Evolutionary conservation across 1,140 invertebrate species (phyloP).

Genomic region (Wiebesia pumilae): DNA sequence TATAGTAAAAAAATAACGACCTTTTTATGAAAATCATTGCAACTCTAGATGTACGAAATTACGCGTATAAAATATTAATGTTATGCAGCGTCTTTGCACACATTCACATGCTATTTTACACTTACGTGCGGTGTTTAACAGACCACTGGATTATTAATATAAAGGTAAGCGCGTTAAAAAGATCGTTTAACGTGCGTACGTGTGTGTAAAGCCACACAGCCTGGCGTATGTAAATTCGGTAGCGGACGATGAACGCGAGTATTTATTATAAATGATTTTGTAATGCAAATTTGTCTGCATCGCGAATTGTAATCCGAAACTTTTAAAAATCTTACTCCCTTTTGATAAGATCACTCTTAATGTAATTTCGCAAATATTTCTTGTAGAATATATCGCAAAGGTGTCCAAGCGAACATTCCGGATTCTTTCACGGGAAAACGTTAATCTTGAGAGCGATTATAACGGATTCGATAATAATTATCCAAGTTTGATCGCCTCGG

Average conservation of each 20-base stretch:
- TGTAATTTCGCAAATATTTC: no score
- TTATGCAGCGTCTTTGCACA: not conserved
- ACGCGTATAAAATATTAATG: not conserved
- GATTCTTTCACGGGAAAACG: no score
- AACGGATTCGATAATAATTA: not conserved
- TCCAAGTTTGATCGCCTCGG: not conserved
- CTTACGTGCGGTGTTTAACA: not conserved
- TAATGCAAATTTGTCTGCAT: not conserved
- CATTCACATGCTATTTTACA: not conserved
- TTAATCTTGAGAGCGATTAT: no score
- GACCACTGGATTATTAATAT: not conserved
- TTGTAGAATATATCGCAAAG: no score
- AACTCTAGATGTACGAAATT: not conserved
- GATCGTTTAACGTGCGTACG: not conserved
- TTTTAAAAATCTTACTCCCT: no score
- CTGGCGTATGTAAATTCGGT: not conserved
- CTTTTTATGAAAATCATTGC: slow-evolving; percentile 2
- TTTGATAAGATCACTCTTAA: no score
- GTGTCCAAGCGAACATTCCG: no score
- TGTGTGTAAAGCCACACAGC: not conserved
- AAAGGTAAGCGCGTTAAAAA: not conserved
- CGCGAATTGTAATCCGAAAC: not conserved
- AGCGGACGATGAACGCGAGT: not conserved
- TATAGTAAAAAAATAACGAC: not conserved
- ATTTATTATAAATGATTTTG: not conserved